phyloP scores from a whole-genome alignment of 1,140 invertebrate species.

The Anoplophora glabripennis region DNA sequence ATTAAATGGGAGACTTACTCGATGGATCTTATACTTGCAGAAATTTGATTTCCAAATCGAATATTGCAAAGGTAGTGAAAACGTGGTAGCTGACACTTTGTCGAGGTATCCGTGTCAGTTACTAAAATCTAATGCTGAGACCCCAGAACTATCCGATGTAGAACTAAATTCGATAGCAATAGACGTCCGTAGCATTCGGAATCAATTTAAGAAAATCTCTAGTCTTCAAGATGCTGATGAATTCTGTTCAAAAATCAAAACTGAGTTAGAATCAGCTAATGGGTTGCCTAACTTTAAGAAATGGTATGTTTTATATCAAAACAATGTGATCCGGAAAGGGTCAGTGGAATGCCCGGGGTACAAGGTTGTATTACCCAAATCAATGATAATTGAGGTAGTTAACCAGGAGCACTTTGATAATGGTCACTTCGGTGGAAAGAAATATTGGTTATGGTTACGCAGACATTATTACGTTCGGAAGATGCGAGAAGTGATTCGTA shows the following conservation, averaged over 20 bases:
- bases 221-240: not conserved
- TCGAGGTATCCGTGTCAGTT: slow-evolving; percentile 1
- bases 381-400: not conserved
- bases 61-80: not conserved
- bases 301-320: not conserved
- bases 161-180: not conserved
- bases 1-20: not conserved
- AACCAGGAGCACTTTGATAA: slow-evolving; percentile 3
- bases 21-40: not conserved
- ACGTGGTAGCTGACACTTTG: slow-evolving; percentile 12
- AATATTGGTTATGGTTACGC: not conserved
- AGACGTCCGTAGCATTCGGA: not conserved
- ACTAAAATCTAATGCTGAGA: too few relatives aligned
- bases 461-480: not conserved
- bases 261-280: not conserved
- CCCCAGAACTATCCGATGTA: not conserved
- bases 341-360: not conserved
- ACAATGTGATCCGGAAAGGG: slow-evolving; percentile 1
- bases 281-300: not conserved
- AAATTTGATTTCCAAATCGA: not conserved
- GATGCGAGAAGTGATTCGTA: not conserved
- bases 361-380: not conserved
- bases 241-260: not conserved
- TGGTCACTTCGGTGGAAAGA: slow-evolving; percentile 1
- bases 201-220: not conserved